Base-by-base conservation (phyloP, 2,113 vertebrate species). In the Neogobius melanostomus region DNA sequence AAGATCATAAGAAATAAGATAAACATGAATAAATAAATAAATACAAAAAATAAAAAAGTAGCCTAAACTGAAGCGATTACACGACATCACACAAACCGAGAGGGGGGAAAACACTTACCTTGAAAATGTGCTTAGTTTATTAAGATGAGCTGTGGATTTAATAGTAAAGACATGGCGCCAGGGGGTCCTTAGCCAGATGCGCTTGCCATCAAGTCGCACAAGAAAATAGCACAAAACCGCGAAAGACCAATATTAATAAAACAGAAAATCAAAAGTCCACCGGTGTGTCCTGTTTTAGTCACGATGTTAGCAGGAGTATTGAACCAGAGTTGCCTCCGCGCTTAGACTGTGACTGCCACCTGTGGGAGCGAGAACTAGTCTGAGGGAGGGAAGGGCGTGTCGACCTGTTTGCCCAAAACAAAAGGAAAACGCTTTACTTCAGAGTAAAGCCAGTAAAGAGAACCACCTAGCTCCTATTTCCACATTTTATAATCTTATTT, bases 191-290 rank as follows among this genome's bases (percentile, higher is more conserved):
- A 87, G 68, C 80, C 71, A 53, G 72, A 70, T 16, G 65, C 9
- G 11, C 56, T 76, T 51, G 79, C 84, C 84, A 88, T 85, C 54
- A 67, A 59, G 79, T n/a, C 0, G 15, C 1, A 69, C 11, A 0
- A 42, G 50, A 63, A 46, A n/a, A 4, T 3, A 63, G 15, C 17
- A 45, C 43, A 48, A 64, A 17, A 12, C 45, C 44, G 61, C n/a
- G 3, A 68, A 16, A 9, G 42, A 66, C 11, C 0, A 52, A 70
- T 9, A 53, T 21, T 17, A 9, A 68, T 7, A 5, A 8, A 50
- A 60, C 21, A 1, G 1, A 21, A 21, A 21, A 21, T 21, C 1
- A 21, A 21, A 21, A 21, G 21, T 21, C 21, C 21, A 21, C 21
- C 21, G 21, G 21, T 21, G 57, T 21, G 6, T 46, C 43, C 7